phyloP scores from a whole-genome alignment of 2,113 vertebrate genomes.

The Girardinichthys multiradiatus region DNA sequence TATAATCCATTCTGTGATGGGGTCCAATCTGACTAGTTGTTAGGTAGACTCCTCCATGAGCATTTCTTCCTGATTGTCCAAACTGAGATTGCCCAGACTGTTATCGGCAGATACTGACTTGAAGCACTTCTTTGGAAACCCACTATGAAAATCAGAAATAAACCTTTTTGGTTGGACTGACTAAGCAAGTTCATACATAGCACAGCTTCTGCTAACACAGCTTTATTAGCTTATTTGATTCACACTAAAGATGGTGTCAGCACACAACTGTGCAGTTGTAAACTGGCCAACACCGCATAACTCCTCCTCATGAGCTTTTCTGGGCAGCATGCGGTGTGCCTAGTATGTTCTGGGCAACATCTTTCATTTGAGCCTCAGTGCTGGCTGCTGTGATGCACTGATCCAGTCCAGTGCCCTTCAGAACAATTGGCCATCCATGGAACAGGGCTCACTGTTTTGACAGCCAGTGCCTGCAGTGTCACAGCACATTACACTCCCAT shows the following conservation, averaged over 20 bases:
- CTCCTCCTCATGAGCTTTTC: conserved; percentile 11
- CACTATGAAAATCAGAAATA: background rate
- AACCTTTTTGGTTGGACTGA: conserved; percentile 8
- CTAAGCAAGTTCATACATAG: background rate
- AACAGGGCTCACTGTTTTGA: conserved; percentile 70
- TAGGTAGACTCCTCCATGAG: background rate
- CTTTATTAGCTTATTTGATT: conserved; percentile 17
- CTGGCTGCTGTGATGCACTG: conserved; percentile 56
- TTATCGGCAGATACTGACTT: background rate
- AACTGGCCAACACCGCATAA: conserved; percentile 4
- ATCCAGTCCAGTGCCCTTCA: conserved; percentile 74
- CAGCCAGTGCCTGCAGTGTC: conserved; percentile 72
- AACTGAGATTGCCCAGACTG: background rate
- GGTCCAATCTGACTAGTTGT: no score
- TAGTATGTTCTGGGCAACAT: conserved; percentile 31
- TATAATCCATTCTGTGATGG: no score
- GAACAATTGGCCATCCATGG: conserved; percentile 67
- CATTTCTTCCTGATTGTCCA: background rate
- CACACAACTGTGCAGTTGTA: conserved; percentile 8
- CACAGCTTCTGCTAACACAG: background rate
- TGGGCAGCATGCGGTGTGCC: conserved; percentile 18
- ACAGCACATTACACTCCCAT: conserved; percentile 68
- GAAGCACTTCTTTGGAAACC: background rate
- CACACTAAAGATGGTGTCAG: conserved; percentile 1
- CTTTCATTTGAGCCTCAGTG: conserved; percentile 36